Percentiles rank a stretch among this genome's conserved stretches.
These are phyloP conservation scores for Ceuthmochares aereus DNA, from an alignment of 2,113 vertebrate species.

Conservation along the genomic window DNA sequence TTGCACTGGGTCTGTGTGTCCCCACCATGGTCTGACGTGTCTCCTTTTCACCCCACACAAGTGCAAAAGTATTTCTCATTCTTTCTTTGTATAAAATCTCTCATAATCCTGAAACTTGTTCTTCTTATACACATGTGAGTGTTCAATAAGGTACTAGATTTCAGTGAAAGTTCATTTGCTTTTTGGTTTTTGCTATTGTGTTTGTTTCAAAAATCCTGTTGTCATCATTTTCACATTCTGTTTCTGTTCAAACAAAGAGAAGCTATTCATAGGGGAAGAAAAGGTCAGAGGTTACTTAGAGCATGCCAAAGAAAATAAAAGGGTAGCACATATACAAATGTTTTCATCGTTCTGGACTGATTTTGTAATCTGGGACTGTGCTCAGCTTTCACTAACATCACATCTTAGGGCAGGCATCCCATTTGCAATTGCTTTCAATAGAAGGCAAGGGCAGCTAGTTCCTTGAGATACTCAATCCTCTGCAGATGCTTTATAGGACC, in stretches of 20 bases:
- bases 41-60: not conserved
- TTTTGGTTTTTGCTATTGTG: constrained; percentile 25
- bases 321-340: constrained; percentile 68
- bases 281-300: constrained; percentile 50
- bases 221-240: constrained; percentile 62
- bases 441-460: constrained; percentile 36
- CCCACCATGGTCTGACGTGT: not conserved
- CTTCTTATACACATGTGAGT: not conserved
- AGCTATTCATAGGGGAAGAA: constrained; percentile 47
- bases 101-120: not conserved
- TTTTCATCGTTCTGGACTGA: constrained; percentile 67
- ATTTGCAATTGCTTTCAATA: constrained; percentile 48
- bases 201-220: constrained; percentile 60
- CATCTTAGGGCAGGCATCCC: constrained; percentile 52
- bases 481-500: constrained; percentile 22
- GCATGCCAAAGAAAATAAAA: constrained; percentile 69
- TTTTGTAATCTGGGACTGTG: constrained; percentile 64
- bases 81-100: not conserved
- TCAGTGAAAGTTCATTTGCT: constrained; percentile 55
- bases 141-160: not conserved
- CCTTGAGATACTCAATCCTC: constrained; percentile 27
- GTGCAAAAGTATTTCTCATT: not conserved
- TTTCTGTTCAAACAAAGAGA: constrained; percentile 65
- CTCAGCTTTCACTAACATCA: constrained; percentile 66
- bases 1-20: too few species aligned